Base-by-base conservation (phyloP, 2,113 vertebrate species). In the Misgurnus anguillicaudatus region DNA sequence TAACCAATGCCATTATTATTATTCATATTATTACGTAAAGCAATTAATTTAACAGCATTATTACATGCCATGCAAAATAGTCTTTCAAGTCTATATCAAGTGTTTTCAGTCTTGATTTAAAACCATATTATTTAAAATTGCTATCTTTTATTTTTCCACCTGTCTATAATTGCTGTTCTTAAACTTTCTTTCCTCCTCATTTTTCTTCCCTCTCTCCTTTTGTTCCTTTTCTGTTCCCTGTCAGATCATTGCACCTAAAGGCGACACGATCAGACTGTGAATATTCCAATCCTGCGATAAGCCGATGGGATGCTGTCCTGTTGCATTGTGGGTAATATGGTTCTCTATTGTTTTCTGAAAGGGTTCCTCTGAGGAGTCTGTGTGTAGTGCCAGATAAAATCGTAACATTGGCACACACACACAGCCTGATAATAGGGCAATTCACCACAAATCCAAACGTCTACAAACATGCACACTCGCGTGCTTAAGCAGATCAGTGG, bases 301-400 rank as follows among this genome's bases (percentile, higher is more conserved):
- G 84, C 82, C 71, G 42, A 83, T 82, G 45, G 68, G 75, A 14
- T 84, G 88, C 88, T 91, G 88, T 90, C 86, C 90, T 71, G 70
- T 82, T 90, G 87, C 81, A 88, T 88, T 89, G 88, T 87, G 88
- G 91, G 89, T 91, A 90, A 90, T 89, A 88, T 84, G 82, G 86
- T 86, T 82, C 85, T 77, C 85, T 83, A 89, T 91, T 92, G 90
- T 92, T 87, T 87, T 82, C 86, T 91, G 90, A 91, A 90, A 91
- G 88, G 81, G 75, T 82, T 88, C 89, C 83, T 84, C 87, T 89
- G 86, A 93, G 87, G 84, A 86, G 85, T 83, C 80, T 86, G 87
- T 87, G 86, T 75, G 90, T 87, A 87, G 79, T 9, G 38, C 1
- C 82, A 21, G 91, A 93, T 93, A 93, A 87, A 87, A 92, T 93